A percentile compares a stretch with the other conserved stretches of the same genome.
Conservation (phyloP, 2,113 vertebrate species). For the human (Homo sapiens) region DNA sequence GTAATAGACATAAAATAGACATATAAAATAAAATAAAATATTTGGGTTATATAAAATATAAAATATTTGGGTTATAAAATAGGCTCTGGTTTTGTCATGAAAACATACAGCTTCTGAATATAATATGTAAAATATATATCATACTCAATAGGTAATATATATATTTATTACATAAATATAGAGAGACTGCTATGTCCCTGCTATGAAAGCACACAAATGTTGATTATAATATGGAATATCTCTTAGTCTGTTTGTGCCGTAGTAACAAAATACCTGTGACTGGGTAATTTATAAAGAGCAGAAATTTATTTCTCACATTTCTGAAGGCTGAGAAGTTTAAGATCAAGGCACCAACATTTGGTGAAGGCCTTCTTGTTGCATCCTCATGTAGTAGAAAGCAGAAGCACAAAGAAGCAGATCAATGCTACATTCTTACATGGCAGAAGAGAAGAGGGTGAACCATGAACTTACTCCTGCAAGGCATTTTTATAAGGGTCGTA, state of each 20-base stretch:
- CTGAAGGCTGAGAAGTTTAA: neutral
- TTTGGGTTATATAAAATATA: too few species aligned
- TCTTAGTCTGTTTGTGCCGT: neutral
- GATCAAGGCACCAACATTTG: neutral
- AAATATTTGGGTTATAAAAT: too few species aligned
- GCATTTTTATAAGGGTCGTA: neutral
- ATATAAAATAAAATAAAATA: too few species aligned
- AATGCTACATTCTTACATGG: neutral
- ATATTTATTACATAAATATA: neutral
- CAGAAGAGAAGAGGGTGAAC: neutral
- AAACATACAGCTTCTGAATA: neutral
- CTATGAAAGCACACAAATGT: neutral
- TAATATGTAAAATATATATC: neutral
- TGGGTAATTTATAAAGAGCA: neutral
- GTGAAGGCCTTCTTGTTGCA: neutral
- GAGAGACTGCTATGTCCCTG: neutral
- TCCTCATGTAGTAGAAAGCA: neutral
- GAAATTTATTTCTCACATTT: neutral
- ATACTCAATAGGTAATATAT: neutral
- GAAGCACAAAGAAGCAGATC: accelerated
- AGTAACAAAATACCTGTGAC: neutral
- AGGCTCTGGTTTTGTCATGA: neutral
- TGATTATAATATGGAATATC: neutral
- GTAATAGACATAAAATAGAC: too few species aligned
- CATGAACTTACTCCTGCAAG: neutral